Evolutionary conservation across 2,113 vertebrate genomes (phyloP).

Genomic region (Lepidothrix coronata): DNA sequence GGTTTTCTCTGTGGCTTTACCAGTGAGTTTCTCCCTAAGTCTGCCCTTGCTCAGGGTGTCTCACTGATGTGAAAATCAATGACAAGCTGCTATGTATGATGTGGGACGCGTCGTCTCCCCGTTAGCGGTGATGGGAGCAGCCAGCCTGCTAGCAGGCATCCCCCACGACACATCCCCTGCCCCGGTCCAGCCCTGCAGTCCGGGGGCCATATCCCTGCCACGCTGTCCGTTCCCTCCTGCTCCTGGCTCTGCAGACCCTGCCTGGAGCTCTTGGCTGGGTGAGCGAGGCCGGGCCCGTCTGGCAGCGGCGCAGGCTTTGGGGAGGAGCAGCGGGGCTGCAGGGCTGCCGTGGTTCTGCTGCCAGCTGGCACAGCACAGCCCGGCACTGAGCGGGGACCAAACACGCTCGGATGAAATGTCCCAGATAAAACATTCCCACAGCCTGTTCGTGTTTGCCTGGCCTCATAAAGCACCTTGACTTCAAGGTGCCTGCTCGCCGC

Average conservation of each 20-base stretch:
- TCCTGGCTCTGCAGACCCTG: not conserved
- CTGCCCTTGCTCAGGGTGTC: not conserved
- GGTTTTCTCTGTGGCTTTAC: not conserved
- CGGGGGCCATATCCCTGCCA: not conserved
- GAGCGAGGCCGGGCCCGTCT: not conserved
- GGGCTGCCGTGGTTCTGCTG: not conserved
- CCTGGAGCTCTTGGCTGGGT: not conserved
- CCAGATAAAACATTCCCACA: not conserved
- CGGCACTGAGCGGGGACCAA: not conserved
- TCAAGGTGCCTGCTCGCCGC: not conserved
- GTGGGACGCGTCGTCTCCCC: accelerated
- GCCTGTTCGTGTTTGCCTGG: accelerated
- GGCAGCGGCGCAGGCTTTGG: not conserved
- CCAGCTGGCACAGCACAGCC: not conserved
- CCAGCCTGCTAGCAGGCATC: not conserved
- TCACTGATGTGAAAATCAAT: not conserved
- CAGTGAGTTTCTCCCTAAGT: accelerated
- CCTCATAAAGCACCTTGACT: not conserved
- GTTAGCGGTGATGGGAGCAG: accelerated
- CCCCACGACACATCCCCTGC: accelerated
- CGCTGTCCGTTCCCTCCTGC: not conserved
- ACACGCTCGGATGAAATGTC: not conserved
- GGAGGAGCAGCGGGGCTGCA: not conserved
- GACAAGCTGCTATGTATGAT: not conserved
- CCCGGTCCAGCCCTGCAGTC: not conserved